Conservation (phyloP, 2,797 vertebrate species). For the Dermochelys coriacea region DNA sequence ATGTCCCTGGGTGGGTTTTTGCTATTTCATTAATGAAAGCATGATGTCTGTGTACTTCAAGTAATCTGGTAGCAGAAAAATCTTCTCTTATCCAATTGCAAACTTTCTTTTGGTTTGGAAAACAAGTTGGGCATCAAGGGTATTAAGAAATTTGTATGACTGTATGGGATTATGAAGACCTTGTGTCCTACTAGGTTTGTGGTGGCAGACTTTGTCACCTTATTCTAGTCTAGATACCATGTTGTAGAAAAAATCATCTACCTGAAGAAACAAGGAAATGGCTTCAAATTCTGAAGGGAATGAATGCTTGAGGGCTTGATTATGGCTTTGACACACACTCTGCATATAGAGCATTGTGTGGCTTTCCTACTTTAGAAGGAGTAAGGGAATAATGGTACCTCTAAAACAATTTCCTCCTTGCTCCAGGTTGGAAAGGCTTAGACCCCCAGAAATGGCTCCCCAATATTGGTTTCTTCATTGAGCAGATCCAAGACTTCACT, state of each 20-base stretch:
- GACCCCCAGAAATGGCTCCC: background rate
- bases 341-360: background rate
- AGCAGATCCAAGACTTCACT: background rate
- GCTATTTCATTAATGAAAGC: background rate
- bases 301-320: background rate
- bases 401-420: too few relatives aligned
- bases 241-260: background rate
- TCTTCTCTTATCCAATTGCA: background rate
- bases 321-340: background rate
- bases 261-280: background rate
- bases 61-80: slow-evolving; percentile 9
- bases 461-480: background rate
- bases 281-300: background rate
- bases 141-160: background rate
- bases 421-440: background rate
- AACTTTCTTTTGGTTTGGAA: background rate
- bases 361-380: background rate
- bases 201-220: background rate
- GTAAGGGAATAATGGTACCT: background rate
- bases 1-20: background rate
- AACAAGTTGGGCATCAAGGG: background rate
- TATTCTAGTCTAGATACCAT: background rate
- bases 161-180: background rate
- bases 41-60: background rate
- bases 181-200: background rate